Percentiles rank a stretch among this genome's conserved stretches.
Conservation (phyloP, 2,888 invertebrate genomes). For the Schrankia costaestrigalis region DNA sequence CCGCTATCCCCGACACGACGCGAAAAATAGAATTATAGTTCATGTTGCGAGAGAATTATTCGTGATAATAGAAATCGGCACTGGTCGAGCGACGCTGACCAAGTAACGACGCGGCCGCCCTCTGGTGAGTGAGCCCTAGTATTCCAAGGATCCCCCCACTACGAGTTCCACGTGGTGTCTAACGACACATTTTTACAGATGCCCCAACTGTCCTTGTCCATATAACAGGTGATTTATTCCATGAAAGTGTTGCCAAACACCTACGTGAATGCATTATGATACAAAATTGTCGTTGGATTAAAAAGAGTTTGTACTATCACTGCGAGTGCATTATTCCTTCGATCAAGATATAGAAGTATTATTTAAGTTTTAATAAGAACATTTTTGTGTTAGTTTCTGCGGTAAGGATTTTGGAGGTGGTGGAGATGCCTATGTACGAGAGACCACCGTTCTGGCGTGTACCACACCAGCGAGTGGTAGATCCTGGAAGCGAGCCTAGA, state of each 20-base stretch:
- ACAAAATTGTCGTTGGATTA: conserved; percentile 19
- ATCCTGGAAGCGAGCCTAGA: conserved; percentile 66
- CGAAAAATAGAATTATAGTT: conserved; percentile 75
- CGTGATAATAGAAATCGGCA: conserved; percentile 64
- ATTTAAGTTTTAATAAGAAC: conserved; percentile 14
- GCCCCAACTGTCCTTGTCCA: conserved; percentile 42
- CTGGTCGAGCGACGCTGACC: conserved; percentile 53
- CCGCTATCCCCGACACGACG: conserved; percentile 54
- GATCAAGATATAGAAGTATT: conserved; percentile 4
- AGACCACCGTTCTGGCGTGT: conserved; percentile 83
- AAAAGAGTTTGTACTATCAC: conserved; percentile 18
- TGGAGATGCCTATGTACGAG: conserved; percentile 78
- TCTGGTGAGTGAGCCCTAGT: conserved; percentile 63
- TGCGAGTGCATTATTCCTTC: conserved; percentile 14
- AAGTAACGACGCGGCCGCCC: conserved; percentile 58
- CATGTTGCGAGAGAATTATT: conserved; percentile 67
- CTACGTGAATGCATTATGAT: conserved; percentile 43
- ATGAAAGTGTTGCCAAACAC: conserved; percentile 53
- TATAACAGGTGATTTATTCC: conserved; percentile 54
- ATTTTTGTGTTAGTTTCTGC: conserved; percentile 36
- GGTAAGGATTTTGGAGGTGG: conserved; percentile 22
- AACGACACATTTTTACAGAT: conserved; percentile 30
- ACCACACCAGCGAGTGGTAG: conserved; percentile 61
- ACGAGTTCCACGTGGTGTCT: conserved; percentile 37
- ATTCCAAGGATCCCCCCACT: conserved; percentile 32